These are phyloP conservation scores for Drosophila pandora DNA, from an alignment of 1,140 invertebrate species.

Conservation along the genomic window DNA sequence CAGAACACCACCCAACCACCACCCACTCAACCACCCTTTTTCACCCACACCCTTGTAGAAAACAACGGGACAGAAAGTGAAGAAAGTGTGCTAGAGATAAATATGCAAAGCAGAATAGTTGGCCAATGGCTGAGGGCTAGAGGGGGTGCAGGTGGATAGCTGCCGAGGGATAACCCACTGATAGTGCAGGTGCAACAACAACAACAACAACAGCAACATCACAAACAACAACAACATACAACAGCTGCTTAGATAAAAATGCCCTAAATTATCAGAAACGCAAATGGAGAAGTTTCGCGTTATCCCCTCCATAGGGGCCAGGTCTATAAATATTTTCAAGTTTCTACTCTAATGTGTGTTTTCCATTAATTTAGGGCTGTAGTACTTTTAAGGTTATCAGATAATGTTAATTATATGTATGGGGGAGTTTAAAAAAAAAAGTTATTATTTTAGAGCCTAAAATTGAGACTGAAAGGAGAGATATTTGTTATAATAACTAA, in stretches of 20 bases:
- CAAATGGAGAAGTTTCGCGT: constrained; percentile 34
- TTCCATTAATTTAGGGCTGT: background rate
- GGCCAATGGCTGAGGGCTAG: background rate
- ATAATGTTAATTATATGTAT: background rate
- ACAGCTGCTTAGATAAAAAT: constrained; percentile 73
- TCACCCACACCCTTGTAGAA: constrained; percentile 9
- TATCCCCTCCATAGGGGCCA: constrained; percentile 15
- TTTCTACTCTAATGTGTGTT: background rate
- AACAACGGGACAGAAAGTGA: constrained; percentile 45
- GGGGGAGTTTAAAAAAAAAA: background rate
- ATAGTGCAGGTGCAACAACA: constrained; percentile 70
- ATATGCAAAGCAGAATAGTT: constrained; percentile 64
- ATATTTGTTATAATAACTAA: too few relatives aligned
- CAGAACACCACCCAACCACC: background rate
- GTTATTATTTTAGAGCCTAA: background rate
- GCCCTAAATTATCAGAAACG: constrained; percentile 71
- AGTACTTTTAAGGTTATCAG: background rate
- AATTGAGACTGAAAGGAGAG: too few relatives aligned
- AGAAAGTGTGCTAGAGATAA: constrained; percentile 72
- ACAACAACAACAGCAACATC: constrained; percentile 25
- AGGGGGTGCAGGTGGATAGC: constrained; percentile 2
- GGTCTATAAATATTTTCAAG: constrained; percentile 19
- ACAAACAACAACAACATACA: constrained; percentile 33
- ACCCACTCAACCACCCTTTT: background rate
- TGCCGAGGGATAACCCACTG: constrained; percentile 42